Conservation (phyloP, 2,888 invertebrate genomes). For the Dryococelus australis region DNA sequence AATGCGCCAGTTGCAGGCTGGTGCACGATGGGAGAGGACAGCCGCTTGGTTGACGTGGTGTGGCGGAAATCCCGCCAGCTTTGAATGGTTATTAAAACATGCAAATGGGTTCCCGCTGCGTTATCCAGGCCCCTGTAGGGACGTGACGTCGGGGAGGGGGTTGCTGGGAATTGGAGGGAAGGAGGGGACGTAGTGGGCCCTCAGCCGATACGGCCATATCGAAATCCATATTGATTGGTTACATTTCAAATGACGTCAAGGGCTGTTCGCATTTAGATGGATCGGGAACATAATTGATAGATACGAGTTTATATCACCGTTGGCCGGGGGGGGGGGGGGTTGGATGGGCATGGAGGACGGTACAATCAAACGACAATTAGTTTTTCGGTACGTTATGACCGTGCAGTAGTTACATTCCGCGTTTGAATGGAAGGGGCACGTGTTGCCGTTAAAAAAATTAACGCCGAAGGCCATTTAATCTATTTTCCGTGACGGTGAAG, state of each 20-base stretch:
- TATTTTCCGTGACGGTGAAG: background rate
- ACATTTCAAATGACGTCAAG: constrained; percentile 40
- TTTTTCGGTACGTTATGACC: background rate
- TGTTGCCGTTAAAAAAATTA: background rate
- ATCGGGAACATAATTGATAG: constrained; percentile 38
- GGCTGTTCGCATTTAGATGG: constrained; percentile 39
- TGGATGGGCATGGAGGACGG: background rate
- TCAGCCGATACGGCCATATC: constrained; percentile 32
- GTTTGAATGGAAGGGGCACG: background rate
- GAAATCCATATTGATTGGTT: constrained; percentile 40
- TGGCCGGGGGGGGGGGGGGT: background rate
- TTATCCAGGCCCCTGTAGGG: constrained; percentile 27
- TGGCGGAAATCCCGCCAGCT: constrained; percentile 35
- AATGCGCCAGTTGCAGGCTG: background rate
- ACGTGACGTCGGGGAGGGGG: background rate
- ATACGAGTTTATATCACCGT: constrained; percentile 36
- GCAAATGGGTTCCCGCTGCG: constrained; percentile 38
- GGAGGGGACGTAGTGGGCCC: constrained; percentile 22
- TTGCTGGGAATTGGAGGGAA: constrained; percentile 33
- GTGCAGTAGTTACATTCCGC: background rate
- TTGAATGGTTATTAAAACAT: constrained; percentile 41
- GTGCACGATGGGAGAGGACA: background rate
- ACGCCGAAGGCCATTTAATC: background rate
- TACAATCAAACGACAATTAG: background rate
- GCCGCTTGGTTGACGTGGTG: background rate